A percentile compares a stretch with the other conserved stretches of the same genome.
phyloP scores from a whole-genome alignment of 2,797 vertebrate species.

The Hirundo rustica region DNA sequence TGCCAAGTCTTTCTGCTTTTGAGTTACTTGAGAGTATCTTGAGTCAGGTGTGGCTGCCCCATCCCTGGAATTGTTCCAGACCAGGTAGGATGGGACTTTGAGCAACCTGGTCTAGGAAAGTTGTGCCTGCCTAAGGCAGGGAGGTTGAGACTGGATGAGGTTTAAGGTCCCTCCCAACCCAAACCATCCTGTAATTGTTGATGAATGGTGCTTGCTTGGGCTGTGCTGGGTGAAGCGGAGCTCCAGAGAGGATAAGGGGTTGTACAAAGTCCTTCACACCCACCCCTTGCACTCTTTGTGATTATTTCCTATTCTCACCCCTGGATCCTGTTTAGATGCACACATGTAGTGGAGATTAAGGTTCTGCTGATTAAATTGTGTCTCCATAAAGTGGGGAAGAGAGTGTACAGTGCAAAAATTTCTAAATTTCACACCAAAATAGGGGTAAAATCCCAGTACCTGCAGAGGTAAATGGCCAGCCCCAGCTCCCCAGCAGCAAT shows the following conservation, averaged over 20 bases:
- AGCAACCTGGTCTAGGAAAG: neutral
- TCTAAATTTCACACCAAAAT: neutral
- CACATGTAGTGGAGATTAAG: neutral
- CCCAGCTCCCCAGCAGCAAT: neutral
- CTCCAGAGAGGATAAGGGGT: neutral
- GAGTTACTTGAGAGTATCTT: neutral
- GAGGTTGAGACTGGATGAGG: neutral
- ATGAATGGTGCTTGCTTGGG: neutral
- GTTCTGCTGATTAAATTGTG: neutral
- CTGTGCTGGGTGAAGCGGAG: neutral
- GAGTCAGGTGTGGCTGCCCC: neutral
- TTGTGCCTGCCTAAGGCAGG: neutral
- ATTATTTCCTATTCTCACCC: neutral
- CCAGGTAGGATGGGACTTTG: too few relatives aligned
- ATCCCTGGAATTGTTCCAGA: neutral
- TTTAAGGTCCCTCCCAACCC: neutral
- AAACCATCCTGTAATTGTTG: neutral
- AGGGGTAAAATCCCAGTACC: too few relatives aligned
- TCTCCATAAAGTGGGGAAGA: neutral
- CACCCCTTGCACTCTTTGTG: neutral
- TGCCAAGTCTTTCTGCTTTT: neutral
- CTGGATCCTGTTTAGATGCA: neutral
- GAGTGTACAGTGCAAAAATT: neutral
- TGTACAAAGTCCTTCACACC: neutral
- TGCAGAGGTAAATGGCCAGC: neutral